These are phyloP conservation scores for Drosophila equinoxialis DNA, from an alignment of 1,140 invertebrate genomes.

Conservation along the genomic window DNA sequence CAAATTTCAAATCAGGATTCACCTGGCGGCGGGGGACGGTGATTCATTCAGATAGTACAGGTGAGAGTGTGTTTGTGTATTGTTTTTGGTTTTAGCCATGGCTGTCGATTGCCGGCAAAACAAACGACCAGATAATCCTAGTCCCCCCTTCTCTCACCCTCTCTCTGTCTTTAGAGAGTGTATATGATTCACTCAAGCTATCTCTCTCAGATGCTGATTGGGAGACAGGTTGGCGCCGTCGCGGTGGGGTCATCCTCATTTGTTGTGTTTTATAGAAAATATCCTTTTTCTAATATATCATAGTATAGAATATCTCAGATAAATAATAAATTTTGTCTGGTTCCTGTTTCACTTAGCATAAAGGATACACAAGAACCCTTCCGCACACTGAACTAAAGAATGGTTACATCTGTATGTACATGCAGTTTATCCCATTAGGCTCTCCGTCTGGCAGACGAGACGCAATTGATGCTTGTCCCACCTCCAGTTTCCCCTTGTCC, in stretches of 20 bases:
- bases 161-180: background rate
- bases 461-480: conserved; percentile 31
- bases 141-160: conserved; percentile 1
- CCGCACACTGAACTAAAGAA: background rate
- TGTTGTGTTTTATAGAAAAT: conserved; percentile 38
- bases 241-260: conserved; percentile 31
- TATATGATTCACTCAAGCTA: background rate
- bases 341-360: background rate
- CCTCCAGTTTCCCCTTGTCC: conserved; percentile 1
- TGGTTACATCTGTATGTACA: conserved; percentile 14
- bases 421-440: conserved; percentile 73
- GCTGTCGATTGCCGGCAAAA: conserved; percentile 52
- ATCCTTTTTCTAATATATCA: conserved; percentile 39
- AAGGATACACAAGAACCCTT: conserved; percentile 8
- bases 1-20: background rate
- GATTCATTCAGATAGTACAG: conserved; percentile 37
- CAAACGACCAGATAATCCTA: conserved; percentile 46
- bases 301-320: conserved; percentile 39
- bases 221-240: conserved; percentile 53
- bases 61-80: conserved; percentile 55
- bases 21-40: conserved; percentile 2
- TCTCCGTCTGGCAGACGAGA: conserved; percentile 48
- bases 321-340: conserved; percentile 41
- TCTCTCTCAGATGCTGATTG: conserved; percentile 6
- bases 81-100: conserved; percentile 24